Conservation (phyloP, 2,797 vertebrate genomes). For the Buceros bicornis region DNA sequence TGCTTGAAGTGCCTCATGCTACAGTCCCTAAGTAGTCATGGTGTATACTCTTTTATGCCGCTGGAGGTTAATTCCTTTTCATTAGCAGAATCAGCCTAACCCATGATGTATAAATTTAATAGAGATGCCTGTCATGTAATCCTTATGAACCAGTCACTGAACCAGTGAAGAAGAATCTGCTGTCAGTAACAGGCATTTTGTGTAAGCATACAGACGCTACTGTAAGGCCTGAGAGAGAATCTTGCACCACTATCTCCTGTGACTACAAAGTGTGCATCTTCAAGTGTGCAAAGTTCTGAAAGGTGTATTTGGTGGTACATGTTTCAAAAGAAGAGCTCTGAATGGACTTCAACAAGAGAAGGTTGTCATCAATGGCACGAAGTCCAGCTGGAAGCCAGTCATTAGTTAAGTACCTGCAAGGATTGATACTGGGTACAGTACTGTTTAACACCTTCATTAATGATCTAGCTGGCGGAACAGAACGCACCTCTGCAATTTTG, state of each 20-base stretch:
- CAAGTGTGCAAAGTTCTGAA: not conserved
- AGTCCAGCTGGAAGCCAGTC: not conserved
- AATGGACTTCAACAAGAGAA: not conserved
- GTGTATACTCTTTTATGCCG: not conserved
- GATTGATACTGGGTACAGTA: not conserved
- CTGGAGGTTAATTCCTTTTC: not conserved
- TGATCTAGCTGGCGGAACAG: not conserved
- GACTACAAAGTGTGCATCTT: not conserved
- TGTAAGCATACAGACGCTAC: not conserved
- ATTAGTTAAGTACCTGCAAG: not conserved
- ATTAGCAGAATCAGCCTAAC: not conserved
- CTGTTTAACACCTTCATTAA: not conserved
- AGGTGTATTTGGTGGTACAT: not conserved
- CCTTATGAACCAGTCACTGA: not conserved
- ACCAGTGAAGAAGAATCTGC: not conserved
- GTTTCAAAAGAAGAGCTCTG: not conserved
- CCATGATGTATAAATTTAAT: not conserved
- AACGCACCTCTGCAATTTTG: not conserved
- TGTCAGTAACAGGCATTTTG: not conserved
- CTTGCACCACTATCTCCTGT: not conserved
- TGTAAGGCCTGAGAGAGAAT: accelerated
- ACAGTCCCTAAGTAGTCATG: not conserved
- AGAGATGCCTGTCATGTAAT: not conserved
- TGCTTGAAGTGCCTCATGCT: not conserved
- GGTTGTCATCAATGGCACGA: not conserved